Evolutionary conservation across 1,140 invertebrate species (phyloP).

Genomic region (Oryctes rhinoceros): DNA sequence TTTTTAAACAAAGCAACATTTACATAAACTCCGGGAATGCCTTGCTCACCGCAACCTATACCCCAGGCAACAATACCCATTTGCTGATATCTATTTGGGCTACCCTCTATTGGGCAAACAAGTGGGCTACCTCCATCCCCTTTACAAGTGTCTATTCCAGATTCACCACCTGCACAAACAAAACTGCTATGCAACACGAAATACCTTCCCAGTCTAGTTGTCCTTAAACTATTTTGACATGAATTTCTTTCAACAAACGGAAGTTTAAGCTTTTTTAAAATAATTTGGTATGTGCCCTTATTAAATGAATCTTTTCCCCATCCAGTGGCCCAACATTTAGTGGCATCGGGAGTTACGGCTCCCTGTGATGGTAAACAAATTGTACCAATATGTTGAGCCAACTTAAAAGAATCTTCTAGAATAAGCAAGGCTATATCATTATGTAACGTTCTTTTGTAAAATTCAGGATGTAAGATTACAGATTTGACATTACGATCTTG

Average conservation of each 20-base stretch:
- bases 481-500: conserved; percentile 72
- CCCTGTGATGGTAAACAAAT: conserved; percentile 63
- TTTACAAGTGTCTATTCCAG: conserved; percentile 73
- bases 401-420: conserved; percentile 72
- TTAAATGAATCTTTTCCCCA: conserved; percentile 72
- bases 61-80: conserved; percentile 77
- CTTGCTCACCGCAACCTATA: conserved; percentile 69
- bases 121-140: conserved; percentile 38
- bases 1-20: conserved; percentile 66
- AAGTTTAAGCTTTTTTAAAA: conserved; percentile 75
- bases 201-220: conserved; percentile 67
- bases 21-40: conserved; percentile 74
- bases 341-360: conserved; percentile 54
- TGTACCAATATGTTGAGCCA: conserved; percentile 60
- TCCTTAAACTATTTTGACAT: conserved; percentile 68
- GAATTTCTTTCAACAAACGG: conserved; percentile 66
- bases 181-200: conserved; percentile 68
- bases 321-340: conserved; percentile 66
- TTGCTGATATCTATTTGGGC: conserved; percentile 61
- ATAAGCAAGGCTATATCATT: conserved; percentile 76
- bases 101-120: conserved; percentile 64
- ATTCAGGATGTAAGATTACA: conserved; percentile 61
- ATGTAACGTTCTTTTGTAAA: conserved; percentile 65
- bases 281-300: conserved; percentile 71
- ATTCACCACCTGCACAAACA: conserved; percentile 65